phyloP scores from a whole-genome alignment of 2,113 vertebrate genomes.

The Psittacus erithacus region DNA sequence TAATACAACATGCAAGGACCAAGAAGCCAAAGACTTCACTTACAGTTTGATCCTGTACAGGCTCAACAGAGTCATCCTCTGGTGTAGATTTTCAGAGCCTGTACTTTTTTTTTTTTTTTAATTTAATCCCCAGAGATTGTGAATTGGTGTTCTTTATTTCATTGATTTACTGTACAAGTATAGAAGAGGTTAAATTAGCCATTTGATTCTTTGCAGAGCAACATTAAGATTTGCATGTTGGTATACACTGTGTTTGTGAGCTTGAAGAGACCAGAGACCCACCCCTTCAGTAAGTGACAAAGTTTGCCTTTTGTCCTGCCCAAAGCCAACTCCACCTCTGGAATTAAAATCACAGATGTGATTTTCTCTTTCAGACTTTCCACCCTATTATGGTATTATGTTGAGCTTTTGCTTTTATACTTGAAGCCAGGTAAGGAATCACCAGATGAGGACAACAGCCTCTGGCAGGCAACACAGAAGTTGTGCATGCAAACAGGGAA shows the following conservation, averaged over 20 bases:
- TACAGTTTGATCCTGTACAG: neutral
- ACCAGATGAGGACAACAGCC: neutral
- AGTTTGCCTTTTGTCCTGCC: neutral
- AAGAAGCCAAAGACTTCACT: neutral
- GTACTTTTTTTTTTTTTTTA: neutral
- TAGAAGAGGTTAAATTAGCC: neutral
- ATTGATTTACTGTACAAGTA: neutral
- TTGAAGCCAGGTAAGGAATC: neutral
- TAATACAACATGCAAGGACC: neutral
- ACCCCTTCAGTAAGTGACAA: neutral
- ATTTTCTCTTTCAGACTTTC: neutral
- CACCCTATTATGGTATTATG: rapidly evolving
- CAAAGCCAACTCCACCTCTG: neutral
- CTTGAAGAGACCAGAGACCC: neutral
- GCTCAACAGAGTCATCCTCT: neutral
- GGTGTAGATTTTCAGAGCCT: neutral
- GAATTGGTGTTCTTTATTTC: neutral
- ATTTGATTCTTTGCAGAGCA: neutral
- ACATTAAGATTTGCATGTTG: neutral
- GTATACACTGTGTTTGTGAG: neutral
- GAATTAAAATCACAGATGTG: neutral
- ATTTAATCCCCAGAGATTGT: neutral
- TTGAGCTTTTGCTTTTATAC: neutral
- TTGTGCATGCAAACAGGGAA: neutral
- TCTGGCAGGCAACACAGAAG: neutral